Conservation (phyloP, 2,797 vertebrate genomes). For the Arctocebus calabarensis region DNA sequence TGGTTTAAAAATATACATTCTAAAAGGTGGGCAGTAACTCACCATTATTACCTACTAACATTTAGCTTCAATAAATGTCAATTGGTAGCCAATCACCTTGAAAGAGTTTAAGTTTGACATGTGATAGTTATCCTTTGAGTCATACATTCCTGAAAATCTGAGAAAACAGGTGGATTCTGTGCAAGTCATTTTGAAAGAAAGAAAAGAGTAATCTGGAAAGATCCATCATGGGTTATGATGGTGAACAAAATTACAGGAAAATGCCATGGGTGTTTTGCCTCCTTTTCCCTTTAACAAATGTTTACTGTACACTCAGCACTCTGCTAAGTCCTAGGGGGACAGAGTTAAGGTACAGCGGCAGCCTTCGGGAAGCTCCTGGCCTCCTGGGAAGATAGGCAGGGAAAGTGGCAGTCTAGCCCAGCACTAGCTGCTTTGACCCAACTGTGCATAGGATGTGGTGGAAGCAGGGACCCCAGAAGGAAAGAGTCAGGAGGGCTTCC, state of each 20-base stretch:
- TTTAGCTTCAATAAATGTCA: conserved; percentile 38
- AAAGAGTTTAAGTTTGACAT: conserved; percentile 26
- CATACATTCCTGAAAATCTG: background rate
- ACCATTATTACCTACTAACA: background rate
- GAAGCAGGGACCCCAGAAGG: background rate
- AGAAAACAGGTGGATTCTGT: conserved; percentile 4
- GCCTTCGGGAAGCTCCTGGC: background rate
- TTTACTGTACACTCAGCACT: background rate
- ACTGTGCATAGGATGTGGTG: background rate
- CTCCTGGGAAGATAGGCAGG: background rate
- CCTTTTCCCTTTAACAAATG: background rate
- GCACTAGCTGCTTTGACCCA: background rate
- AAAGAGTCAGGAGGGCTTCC: background rate
- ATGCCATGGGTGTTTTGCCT: background rate
- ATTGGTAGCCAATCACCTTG: background rate
- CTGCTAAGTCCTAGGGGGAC: background rate
- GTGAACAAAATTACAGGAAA: background rate
- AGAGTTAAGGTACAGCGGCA: background rate
- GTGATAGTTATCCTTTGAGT: conserved; percentile 6
- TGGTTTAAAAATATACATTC: conserved; percentile 29
- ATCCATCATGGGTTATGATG: background rate
- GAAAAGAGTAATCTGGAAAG: background rate
- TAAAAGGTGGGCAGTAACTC: background rate
- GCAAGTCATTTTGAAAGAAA: conserved; percentile 43
- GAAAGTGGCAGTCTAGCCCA: background rate